A percentile compares a stretch with the other conserved stretches of the same genome.
phyloP scores from a whole-genome alignment of 2,888 invertebrate genomes.

The Stenurella melanura region DNA sequence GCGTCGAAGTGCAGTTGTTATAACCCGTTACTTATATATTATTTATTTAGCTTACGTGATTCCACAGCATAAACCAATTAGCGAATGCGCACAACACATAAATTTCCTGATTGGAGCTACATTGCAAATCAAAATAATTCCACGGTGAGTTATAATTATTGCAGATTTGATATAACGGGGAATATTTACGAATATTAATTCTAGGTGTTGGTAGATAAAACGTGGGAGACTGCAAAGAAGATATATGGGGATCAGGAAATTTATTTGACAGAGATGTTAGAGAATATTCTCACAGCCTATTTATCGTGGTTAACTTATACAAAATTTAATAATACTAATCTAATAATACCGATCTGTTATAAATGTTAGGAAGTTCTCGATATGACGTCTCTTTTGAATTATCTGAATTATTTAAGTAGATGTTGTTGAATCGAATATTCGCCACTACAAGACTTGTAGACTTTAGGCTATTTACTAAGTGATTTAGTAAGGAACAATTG shows the following conservation, averaged over 20 bases:
- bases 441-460: too few relatives aligned
- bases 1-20: too few relatives aligned
- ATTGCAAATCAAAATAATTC: slow-evolving; percentile 4
- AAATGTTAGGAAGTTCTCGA: not conserved
- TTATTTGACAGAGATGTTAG: not conserved
- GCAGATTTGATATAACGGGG: not conserved
- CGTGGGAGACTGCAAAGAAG: not conserved
- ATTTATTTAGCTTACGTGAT: not conserved
- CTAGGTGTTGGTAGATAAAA: slow-evolving; percentile 7
- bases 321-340: not conserved
- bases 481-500: too few relatives aligned
- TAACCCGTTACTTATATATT: not conserved
- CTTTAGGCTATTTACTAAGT: too few relatives aligned
- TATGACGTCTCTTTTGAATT: not conserved
- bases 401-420: not conserved
- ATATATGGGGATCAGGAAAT: not conserved
- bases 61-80: slow-evolving; percentile 3
- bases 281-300: not conserved
- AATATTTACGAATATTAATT: slow-evolving; percentile 1
- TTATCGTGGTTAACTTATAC: not conserved
- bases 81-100: not conserved
- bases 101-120: not conserved
- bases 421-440: not conserved
- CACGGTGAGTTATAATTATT: not conserved
- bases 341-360: not conserved